These are phyloP conservation scores for Leucoraja ocellata DNA, from an alignment of 2,797 vertebrate genomes.

Conservation along the genomic window DNA sequence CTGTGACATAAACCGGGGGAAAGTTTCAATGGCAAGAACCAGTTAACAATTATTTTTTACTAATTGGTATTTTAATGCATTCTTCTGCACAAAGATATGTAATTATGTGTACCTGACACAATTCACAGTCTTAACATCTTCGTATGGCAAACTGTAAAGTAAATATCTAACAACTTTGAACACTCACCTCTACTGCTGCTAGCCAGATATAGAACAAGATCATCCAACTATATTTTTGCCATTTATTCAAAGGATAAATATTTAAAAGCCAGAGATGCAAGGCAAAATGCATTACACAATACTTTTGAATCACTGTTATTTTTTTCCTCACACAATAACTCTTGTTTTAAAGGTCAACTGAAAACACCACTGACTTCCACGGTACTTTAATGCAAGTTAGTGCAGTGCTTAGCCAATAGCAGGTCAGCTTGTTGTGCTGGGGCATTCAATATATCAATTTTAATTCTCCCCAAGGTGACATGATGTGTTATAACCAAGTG, in stretches of 20 bases:
- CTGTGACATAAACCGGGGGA: neutral
- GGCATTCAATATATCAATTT: constrained; percentile 13
- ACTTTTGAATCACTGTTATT: neutral
- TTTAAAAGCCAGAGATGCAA: neutral
- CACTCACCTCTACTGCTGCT: neutral
- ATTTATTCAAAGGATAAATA: neutral
- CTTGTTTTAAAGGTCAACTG: constrained; percentile 6
- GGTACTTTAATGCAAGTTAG: neutral
- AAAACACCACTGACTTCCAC: neutral
- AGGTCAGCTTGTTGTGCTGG: neutral
- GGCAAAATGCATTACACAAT: neutral
- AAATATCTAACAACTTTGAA: neutral
- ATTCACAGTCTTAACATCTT: neutral
- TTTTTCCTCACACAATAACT: neutral
- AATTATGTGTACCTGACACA: neutral
- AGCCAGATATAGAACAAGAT: neutral
- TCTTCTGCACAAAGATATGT: neutral
- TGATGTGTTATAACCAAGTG: neutral
- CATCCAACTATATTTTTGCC: neutral
- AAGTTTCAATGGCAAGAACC: neutral
- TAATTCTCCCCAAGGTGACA: constrained; percentile 18
- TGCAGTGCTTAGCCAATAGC: constrained; percentile 16
- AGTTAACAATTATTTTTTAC: too few species aligned
- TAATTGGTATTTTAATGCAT: neutral
- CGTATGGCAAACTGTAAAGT: neutral